phyloP scores from a whole-genome alignment of 2,797 vertebrate genomes.

The Pygocentrus nattereri region DNA sequence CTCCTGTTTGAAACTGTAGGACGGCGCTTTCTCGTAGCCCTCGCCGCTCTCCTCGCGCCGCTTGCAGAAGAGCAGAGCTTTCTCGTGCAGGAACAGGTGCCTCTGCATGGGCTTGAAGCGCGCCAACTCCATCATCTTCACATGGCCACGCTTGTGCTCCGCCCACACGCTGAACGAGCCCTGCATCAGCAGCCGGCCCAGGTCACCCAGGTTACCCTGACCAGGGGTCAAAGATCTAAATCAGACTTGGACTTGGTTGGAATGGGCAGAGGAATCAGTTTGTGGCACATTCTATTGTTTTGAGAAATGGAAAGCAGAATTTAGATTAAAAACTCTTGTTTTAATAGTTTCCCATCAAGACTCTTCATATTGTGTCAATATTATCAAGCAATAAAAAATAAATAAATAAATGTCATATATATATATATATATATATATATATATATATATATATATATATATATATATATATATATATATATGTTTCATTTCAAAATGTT shows the following conservation, averaged over 20 bases:
- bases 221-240: background rate
- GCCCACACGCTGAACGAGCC: conserved; percentile 98
- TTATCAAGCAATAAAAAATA: too few species aligned
- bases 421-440: too few species aligned
- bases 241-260: background rate
- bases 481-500: too few species aligned
- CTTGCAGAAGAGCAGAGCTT: conserved; percentile 97
- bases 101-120: conserved; percentile 99
- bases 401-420: too few species aligned
- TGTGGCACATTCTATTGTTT: background rate
- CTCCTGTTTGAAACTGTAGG: conserved; percentile 93
- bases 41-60: conserved; percentile 95
- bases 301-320: too few species aligned
- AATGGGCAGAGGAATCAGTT: background rate
- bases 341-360: background rate
- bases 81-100: conserved; percentile 97
- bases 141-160: conserved; percentile 96
- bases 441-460: too few species aligned
- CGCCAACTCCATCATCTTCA: conserved; percentile 96
- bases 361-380: too few species aligned
- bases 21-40: conserved; percentile 97
- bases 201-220: conserved; percentile 92
- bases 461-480: too few species aligned
- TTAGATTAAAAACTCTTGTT: too few species aligned
- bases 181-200: conserved; percentile 97